These are phyloP conservation scores for Dallia pectoralis DNA, from an alignment of 2,797 vertebrate species.

Conservation along the genomic window DNA sequence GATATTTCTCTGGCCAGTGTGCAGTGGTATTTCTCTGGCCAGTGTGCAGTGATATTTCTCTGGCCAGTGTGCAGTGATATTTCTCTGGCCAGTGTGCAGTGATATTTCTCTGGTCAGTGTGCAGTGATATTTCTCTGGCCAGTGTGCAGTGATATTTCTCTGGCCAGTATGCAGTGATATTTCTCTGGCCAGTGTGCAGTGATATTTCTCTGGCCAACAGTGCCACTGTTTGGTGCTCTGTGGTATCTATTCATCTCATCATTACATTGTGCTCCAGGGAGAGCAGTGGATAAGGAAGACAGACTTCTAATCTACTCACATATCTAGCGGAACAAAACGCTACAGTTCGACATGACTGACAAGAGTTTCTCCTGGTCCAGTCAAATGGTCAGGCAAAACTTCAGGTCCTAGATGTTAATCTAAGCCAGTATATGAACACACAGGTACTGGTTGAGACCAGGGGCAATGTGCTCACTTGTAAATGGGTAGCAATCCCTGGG, in stretches of 20 bases:
- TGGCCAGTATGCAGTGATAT: constrained; percentile 43
- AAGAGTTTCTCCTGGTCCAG: background rate
- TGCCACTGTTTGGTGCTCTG: constrained; percentile 61
- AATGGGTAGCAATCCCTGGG: constrained; percentile 58
- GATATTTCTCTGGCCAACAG: constrained; percentile 60
- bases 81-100: constrained; percentile 51
- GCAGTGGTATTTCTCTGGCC: constrained; percentile 29
- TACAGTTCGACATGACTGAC: background rate
- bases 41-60: constrained; percentile 32
- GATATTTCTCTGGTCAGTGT: constrained; percentile 52
- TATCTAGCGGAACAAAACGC: background rate
- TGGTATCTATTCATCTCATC: constrained; percentile 24
- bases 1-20: constrained; percentile 55
- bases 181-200: constrained; percentile 51
- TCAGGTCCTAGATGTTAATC: background rate
- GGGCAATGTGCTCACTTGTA: constrained; percentile 73
- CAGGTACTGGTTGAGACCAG: background rate
- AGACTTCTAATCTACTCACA: too few relatives aligned
- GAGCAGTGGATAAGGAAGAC: background rate
- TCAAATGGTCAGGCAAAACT: background rate
- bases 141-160: constrained; percentile 38
- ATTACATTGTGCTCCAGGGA: constrained; percentile 2
- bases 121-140: constrained; percentile 46
- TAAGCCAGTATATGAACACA: background rate
- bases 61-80: constrained; percentile 43